Base-by-base conservation (phyloP, 1,140 invertebrate species). In the Saccostrea echinata region DNA sequence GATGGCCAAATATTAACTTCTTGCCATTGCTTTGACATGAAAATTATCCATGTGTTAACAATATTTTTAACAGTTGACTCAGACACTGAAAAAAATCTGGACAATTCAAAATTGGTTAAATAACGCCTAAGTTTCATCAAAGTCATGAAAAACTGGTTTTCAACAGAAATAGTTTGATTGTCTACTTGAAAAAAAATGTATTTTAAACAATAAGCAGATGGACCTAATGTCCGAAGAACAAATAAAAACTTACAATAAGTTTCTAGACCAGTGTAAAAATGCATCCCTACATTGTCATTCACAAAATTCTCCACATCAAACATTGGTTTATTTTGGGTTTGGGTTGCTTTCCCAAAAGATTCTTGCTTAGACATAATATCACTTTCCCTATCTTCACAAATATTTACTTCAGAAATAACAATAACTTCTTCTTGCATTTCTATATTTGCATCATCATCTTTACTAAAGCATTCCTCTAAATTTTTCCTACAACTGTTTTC, bases 41-140 rank as follows among this genome's bases (percentile, higher is more conserved):
- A 88, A 21, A 83, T 13, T 35, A 90, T 87, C 89, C 87, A 90
- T 43, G 89, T 90, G 33, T 86, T 57, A 27, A 88, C 51, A 51
- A 85, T 84, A 80, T 88, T 90, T 55, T 83, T 82, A n/a, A n/a
- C n/a, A n/a, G n/a, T n/a, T n/a, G n/a, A n/a, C n/a, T n/a, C n/a
- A n/a, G n/a, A n/a, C n/a, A 87, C 57, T 24, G 16, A 21, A 87
- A 88, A 90, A 88, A 88, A 86, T 64, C 83, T 55, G 12, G 87
- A 88, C 6, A 88, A 53, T 88, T 88, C 85, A 87, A 88, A 90
- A 35, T 88, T 88, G 64, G 76, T 68, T n/a, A 30, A 87, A 33
- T 88, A 61, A 43, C 86, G 61, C 30, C 87, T 87, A 1, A 90
- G 53, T 68, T 90, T 90, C 76, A 90, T 90, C 9, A 90, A 68